Evolutionary conservation across 2,888 invertebrate genomes (phyloP).

Genomic region (Trissoscelio sp.): DNA sequence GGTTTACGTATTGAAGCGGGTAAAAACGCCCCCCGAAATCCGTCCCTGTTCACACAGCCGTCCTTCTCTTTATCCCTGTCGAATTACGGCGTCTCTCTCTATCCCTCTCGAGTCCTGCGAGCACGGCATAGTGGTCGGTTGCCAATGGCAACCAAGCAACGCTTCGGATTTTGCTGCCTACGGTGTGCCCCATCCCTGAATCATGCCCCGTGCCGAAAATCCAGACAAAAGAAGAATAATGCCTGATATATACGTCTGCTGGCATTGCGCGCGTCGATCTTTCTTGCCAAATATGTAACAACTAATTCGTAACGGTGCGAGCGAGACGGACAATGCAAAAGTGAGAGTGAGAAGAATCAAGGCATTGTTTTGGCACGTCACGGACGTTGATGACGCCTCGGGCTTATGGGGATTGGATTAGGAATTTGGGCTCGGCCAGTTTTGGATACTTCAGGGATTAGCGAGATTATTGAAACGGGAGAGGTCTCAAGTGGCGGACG

Average conservation of each 20-base stretch:
- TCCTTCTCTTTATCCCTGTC: constrained; percentile 48
- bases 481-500: neutral
- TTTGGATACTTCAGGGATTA: constrained; percentile 6
- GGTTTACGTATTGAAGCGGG: neutral
- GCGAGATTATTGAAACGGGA: neutral
- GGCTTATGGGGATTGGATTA: constrained; percentile 8
- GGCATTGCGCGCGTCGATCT: constrained; percentile 54
- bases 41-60: constrained; percentile 38
- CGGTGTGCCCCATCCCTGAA: constrained; percentile 61
- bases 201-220: constrained; percentile 59
- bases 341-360: neutral
- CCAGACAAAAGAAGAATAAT: constrained; percentile 70
- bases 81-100: constrained; percentile 29
- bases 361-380: constrained; percentile 33
- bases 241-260: constrained; percentile 43
- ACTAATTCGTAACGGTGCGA: constrained; percentile 39
- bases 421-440: neutral
- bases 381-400: constrained; percentile 4
- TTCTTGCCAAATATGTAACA: constrained; percentile 57
- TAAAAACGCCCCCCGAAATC: constrained; percentile 17
- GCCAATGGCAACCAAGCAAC: constrained; percentile 69
- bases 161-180: constrained; percentile 67
- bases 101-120: constrained; percentile 56
- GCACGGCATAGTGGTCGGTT: constrained; percentile 63
- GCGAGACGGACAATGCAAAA: constrained; percentile 1